Percentiles rank a stretch among this genome's conserved stretches.
phyloP scores from a whole-genome alignment of 2,113 vertebrate species.

The Dinomys branickii region DNA sequence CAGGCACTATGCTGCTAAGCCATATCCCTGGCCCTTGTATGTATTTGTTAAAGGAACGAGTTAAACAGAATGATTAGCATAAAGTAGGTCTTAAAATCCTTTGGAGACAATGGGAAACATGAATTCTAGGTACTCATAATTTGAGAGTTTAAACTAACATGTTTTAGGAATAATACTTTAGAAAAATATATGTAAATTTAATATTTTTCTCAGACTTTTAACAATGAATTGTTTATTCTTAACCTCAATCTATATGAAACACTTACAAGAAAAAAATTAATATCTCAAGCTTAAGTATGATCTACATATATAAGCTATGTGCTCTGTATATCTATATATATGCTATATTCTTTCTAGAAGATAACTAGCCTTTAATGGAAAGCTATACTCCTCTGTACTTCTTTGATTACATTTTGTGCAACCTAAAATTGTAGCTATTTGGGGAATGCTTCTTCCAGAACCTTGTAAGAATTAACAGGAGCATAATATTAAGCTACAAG shows the following conservation, averaged over 20 bases:
- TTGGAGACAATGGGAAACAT: constrained; percentile 5
- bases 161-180: constrained; percentile 24
- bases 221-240: constrained; percentile 50
- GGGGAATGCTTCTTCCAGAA: constrained; percentile 54
- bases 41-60: constrained; percentile 38
- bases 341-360: constrained; percentile 31
- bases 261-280: constrained; percentile 51
- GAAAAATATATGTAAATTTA: constrained; percentile 35
- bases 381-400: constrained; percentile 35
- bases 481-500: constrained; percentile 71
- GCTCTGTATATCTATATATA: background rate
- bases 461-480: constrained; percentile 73
- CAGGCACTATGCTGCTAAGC: too few relatives aligned
- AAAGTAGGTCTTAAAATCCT: background rate
- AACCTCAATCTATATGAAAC: constrained; percentile 18
- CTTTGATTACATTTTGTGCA: constrained; percentile 72
- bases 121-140: constrained; percentile 9
- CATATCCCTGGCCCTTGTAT: background rate
- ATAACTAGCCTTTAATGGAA: constrained; percentile 64
- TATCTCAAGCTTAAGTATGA: constrained; percentile 48
- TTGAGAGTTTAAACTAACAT: constrained; percentile 14
- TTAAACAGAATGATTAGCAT: background rate
- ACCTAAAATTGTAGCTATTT: constrained; percentile 75
- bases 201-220: background rate
- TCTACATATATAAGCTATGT: background rate